Conservation (phyloP, 2,113 vertebrate species). For the Oryctolagus cuniculus region mOryCun1.1 NC_091441.1:69767001-69767500, state of each 20-base stretch:
- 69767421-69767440: neutral
- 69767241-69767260: neutral
- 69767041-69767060: neutral
- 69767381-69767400: neutral
- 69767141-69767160: neutral
- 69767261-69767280: neutral
- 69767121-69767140: neutral
- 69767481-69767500: too few relatives aligned
- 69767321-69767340: neutral
- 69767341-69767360: neutral
- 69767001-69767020: neutral
- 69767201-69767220: constrained; percentile 35
- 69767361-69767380: neutral
- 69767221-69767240: neutral
- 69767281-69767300: constrained; percentile 38
- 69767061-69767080: neutral
- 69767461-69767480: too few relatives aligned
- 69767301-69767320: neutral
- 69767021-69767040: neutral
- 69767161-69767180: neutral
- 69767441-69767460: neutral
- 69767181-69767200: neutral
- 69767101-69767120: neutral
- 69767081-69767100: neutral
- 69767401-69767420: neutral